Conservation (phyloP, 2,797 vertebrate genomes). For the Hypotaenidia okinawae region DNA sequence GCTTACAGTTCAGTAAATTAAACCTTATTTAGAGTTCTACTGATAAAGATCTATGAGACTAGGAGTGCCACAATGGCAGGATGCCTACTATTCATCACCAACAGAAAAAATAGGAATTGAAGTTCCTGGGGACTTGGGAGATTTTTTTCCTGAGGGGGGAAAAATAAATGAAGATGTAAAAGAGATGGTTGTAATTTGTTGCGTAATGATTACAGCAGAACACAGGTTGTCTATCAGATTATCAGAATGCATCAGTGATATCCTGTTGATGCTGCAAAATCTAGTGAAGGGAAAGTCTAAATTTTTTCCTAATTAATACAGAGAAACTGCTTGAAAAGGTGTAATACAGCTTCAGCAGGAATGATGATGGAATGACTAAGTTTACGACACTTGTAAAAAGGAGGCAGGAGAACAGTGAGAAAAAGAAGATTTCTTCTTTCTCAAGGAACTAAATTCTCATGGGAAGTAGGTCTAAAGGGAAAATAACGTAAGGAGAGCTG, state of each 20-base stretch:
- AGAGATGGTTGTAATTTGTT: background rate
- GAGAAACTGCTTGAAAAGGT: background rate
- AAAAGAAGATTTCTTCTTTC: background rate
- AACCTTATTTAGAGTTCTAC: background rate
- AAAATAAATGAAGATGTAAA: background rate
- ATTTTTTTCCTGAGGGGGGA: background rate
- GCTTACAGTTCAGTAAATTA: background rate
- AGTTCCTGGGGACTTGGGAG: background rate
- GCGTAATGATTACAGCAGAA: background rate
- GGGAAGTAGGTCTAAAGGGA: background rate
- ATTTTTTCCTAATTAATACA: background rate
- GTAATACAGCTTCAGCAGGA: background rate
- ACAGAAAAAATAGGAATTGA: background rate
- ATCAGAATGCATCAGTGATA: background rate
- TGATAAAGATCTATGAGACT: background rate
- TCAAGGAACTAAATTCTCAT: background rate
- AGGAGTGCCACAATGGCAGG: no score
- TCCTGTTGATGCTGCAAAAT: background rate
- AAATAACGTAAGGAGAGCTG: background rate
- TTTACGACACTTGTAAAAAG: background rate
- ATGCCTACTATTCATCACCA: background rate
- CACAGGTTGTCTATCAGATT: background rate
- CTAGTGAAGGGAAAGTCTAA: background rate
- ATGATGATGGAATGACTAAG: background rate
- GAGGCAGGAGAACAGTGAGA: background rate